A percentile compares a stretch with the other conserved stretches of the same genome.
These are phyloP conservation scores for Neoaliturus tenellus DNA, from an alignment of 2,888 invertebrate genomes.

Conservation along the genomic window DNA sequence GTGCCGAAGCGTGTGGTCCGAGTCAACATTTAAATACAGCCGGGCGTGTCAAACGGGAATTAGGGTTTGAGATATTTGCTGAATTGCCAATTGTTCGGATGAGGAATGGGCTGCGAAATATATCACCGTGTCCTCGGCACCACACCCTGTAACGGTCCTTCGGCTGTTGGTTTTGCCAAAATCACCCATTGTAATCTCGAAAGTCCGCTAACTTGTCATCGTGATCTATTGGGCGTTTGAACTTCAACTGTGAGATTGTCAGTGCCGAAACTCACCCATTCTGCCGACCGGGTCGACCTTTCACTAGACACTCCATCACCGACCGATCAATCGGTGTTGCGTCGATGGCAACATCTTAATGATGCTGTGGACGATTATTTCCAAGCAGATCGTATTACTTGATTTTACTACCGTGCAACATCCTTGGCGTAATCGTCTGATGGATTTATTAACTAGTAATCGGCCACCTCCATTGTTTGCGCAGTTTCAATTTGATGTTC, in stretches of 20 bases:
- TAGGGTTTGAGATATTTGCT: constrained; percentile 29
- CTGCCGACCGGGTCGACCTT: background rate
- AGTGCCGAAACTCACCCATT: background rate
- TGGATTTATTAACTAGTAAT: constrained; percentile 8
- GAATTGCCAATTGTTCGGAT: constrained; percentile 30
- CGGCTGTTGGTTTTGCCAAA: constrained; percentile 28
- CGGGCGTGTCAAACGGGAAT: constrained; percentile 12
- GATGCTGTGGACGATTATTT: background rate
- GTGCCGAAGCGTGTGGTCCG: background rate
- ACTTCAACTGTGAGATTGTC: background rate
- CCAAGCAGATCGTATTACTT: background rate
- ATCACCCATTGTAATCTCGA: constrained; percentile 29
- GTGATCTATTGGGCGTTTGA: constrained; percentile 11
- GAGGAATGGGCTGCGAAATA: constrained; percentile 7
- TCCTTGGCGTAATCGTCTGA: background rate
- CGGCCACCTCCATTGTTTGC: background rate
- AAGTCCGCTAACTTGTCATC: constrained; percentile 28
- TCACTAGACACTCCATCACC: background rate
- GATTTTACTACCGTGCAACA: no score
- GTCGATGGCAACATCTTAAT: background rate
- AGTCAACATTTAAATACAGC: background rate
- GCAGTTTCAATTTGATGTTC: constrained; percentile 1
- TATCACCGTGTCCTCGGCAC: background rate
- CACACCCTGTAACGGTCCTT: constrained; percentile 5
- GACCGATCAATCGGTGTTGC: background rate